A percentile compares a stretch with the other conserved stretches of the same genome.
phyloP scores from a whole-genome alignment of 2,113 vertebrate species.

The Nymphicus hollandicus region DNA sequence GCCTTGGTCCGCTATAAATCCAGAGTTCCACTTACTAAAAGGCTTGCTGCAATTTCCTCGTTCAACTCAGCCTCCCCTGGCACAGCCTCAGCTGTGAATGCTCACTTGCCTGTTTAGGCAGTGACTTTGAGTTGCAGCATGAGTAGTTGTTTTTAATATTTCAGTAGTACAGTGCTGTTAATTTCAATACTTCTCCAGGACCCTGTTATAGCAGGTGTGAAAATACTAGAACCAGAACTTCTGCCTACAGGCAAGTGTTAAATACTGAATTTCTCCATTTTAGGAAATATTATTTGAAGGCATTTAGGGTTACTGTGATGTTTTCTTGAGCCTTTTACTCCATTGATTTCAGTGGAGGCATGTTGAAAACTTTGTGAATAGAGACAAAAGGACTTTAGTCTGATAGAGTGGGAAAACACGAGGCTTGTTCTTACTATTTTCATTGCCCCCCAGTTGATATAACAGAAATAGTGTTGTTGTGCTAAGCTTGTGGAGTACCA shows the following conservation, averaged over 20 bases:
- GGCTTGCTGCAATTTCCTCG: not conserved
- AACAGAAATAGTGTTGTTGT: not conserved
- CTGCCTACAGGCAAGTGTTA: not conserved
- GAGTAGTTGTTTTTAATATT: not conserved
- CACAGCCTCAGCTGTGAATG: not conserved
- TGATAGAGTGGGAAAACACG: not conserved
- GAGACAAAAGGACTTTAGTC: not conserved
- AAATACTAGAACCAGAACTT: not conserved
- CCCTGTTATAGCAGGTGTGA: not conserved
- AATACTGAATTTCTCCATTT: not conserved
- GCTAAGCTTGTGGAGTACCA: not conserved
- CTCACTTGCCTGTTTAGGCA: slow-evolving; percentile 17
- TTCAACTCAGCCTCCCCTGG: not conserved
- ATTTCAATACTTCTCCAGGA: not conserved
- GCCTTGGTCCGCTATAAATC: not conserved
- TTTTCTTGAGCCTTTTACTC: not conserved
- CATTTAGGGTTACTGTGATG: not conserved
- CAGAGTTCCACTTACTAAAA: not conserved
- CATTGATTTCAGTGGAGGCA: not conserved
- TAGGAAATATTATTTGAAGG: not conserved
- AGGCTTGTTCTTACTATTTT: not conserved
- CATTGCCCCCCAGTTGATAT: not conserved
- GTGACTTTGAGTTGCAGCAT: not conserved
- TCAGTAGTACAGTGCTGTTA: not conserved
- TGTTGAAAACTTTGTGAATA: not conserved